Base-by-base conservation (phyloP, 2,888 invertebrate species). In the Tenthredo notha region DNA sequence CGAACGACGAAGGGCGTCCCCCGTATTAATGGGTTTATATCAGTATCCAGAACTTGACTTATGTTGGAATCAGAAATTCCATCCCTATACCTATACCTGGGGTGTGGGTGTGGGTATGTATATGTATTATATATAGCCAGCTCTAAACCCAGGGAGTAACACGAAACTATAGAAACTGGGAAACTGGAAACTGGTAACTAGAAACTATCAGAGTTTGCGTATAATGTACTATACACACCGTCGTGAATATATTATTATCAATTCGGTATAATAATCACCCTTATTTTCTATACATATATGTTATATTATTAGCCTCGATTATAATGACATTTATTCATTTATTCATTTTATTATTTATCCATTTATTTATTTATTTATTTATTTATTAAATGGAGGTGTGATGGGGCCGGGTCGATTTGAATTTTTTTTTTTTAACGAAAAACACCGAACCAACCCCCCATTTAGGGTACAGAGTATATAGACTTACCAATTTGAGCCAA, bases 401-500 rank as follows among this genome's bases (percentile, higher is more conserved):
- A 43, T 10, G 43, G 43, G 43, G 43, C 43, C 43, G 43, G 43
- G 43, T 43, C 43, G 43, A 12, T 43, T 12, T 43, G 43, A 43
- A 12, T 0, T 10, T 40, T 40, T 7, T 9, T 33, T 33, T 40
- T 40, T 40, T 0, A 43, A 43, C 43, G 10, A 10, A 12, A 3
- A 10, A 43, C 10, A 43, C 43, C 43, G 43, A 43, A 43, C 43
- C 43, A 10, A 2, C 43, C 43, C 43, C 12, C 12, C 1, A 2
- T 2, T 0, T 43, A 43, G 43, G 43, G 43, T 43, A 43, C 40
- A 47, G 47, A 15, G 47, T 47, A 70, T 5, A 40, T 15, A 4
- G 29, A 96, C 98, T 98, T 95, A 98, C 98, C 96, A 98, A 95
- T 96, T 98, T 98, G 92, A 98, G 96, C 98, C 98, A 98, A 95